These are phyloP conservation scores for Terebella lapidaria DNA, from an alignment of 2,888 invertebrate genomes.

Conservation along the genomic window DNA sequence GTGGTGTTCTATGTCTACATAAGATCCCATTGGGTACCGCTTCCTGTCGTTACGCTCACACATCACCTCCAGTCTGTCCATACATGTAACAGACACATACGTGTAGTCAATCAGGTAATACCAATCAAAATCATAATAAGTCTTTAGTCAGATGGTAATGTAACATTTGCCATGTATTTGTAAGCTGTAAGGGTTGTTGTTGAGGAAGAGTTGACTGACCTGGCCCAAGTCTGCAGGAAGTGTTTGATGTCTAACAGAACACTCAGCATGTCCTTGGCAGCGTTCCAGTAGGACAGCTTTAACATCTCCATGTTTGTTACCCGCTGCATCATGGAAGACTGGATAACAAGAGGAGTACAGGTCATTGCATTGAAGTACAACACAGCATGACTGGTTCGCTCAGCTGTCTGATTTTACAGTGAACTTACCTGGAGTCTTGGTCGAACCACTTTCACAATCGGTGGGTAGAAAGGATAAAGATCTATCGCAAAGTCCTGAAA, in stretches of 20 bases:
- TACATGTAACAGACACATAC: too few species aligned
- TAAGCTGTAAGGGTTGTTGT: too few species aligned
- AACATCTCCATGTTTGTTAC: slow-evolving; percentile 48
- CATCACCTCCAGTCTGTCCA: slow-evolving; percentile 38
- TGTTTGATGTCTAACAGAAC: slow-evolving; percentile 46
- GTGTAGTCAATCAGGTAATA: too few species aligned
- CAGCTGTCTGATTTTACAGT: too few species aligned
- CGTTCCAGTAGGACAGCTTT: slow-evolving; percentile 51
- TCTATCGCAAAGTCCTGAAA: slow-evolving; percentile 50
- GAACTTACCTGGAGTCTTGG: slow-evolving; percentile 42
- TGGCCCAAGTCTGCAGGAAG: slow-evolving; percentile 45
- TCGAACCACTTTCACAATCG: slow-evolving; percentile 46
- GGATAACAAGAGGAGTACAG: too few species aligned
- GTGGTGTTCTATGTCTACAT: slow-evolving; percentile 48
- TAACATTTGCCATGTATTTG: too few species aligned
- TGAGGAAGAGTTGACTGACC: slow-evolving; percentile 15
- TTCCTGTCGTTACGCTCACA: slow-evolving; percentile 39
- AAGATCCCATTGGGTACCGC: slow-evolving; percentile 40
- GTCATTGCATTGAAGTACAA: too few species aligned
- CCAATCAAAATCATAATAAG: too few species aligned
- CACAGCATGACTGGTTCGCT: too few species aligned
- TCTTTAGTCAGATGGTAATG: too few species aligned
- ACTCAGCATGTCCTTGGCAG: slow-evolving; percentile 46
- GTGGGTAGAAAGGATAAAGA: slow-evolving; percentile 53
- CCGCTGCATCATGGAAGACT: slow-evolving; percentile 44